phyloP scores from a whole-genome alignment of 2,113 vertebrate species.

The Passer montanus region DNA sequence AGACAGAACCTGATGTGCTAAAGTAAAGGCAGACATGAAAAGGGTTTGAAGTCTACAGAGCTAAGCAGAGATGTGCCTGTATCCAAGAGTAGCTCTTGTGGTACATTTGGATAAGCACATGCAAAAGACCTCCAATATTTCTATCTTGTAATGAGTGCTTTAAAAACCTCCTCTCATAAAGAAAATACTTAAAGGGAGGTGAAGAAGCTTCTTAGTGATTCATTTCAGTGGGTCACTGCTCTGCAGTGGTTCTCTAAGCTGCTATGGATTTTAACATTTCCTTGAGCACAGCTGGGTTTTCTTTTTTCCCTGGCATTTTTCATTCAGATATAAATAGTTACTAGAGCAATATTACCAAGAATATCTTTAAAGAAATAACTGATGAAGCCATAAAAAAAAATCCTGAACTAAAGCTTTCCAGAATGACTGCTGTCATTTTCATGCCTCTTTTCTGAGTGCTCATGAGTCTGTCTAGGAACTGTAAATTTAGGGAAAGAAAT shows the following conservation, averaged over 20 bases:
- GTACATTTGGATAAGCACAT: neutral
- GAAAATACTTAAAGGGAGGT: neutral
- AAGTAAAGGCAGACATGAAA: neutral
- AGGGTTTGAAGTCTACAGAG: neutral
- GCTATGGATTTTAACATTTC: neutral
- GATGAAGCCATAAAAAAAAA: neutral
- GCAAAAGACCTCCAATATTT: neutral
- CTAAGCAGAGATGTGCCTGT: neutral
- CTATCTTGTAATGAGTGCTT: neutral
- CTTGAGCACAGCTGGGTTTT: neutral
- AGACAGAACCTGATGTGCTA: neutral
- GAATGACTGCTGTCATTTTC: neutral
- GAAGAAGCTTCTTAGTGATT: neutral
- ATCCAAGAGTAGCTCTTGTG: neutral
- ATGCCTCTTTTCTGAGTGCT: neutral
- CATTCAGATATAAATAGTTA: neutral
- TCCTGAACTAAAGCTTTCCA: neutral
- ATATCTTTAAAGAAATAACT: neutral
- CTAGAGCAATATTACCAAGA: neutral
- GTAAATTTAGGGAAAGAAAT: neutral
- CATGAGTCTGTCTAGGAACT: neutral
- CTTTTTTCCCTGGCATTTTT: neutral
- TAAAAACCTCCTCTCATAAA: neutral
- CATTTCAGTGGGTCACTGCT: neutral
- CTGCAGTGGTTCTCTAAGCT: neutral